phyloP scores from a whole-genome alignment of 2,888 invertebrate genomes.

The Epistrophe grossulariae region DNA sequence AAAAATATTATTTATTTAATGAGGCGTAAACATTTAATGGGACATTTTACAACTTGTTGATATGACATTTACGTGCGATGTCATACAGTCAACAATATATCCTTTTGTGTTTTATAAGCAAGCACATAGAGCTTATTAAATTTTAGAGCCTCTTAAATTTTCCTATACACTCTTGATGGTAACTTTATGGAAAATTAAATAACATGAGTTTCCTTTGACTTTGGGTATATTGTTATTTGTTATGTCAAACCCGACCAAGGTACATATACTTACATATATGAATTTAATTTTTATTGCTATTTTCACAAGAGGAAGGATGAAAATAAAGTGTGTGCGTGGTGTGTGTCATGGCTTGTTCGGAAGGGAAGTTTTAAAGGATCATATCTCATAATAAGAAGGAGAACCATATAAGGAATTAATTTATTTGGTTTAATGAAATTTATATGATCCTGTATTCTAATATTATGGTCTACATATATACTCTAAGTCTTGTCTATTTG shows the following conservation, averaged over 20 bases:
- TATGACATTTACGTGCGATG: constrained; percentile 30
- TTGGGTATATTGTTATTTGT: not conserved
- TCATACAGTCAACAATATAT: constrained; percentile 22
- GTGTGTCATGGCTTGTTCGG: not conserved
- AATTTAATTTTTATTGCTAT: constrained; percentile 31
- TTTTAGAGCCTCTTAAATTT: constrained; percentile 42
- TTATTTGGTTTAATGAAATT: not conserved
- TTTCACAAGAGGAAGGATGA: not conserved
- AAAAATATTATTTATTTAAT: constrained; percentile 28
- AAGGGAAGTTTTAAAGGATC: not conserved
- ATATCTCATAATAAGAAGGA: not conserved
- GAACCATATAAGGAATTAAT: not conserved
- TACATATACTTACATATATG: not conserved
- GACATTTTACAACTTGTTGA: constrained; percentile 37
- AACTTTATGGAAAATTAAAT: constrained; percentile 38
- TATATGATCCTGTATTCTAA: not conserved
- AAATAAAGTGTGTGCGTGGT: not conserved
- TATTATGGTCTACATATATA: not conserved
- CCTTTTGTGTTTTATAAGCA: constrained; percentile 33
- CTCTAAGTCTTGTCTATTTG: too few relatives aligned
- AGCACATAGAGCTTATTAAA: constrained; percentile 64
- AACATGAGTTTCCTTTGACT: constrained; percentile 11
- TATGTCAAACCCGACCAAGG: constrained; percentile 16
- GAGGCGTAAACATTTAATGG: constrained; percentile 22
- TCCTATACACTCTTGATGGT: not conserved